Evolutionary conservation across 2,797 vertebrate species (phyloP).

Genomic region (Eulemur albifrons): DNA sequence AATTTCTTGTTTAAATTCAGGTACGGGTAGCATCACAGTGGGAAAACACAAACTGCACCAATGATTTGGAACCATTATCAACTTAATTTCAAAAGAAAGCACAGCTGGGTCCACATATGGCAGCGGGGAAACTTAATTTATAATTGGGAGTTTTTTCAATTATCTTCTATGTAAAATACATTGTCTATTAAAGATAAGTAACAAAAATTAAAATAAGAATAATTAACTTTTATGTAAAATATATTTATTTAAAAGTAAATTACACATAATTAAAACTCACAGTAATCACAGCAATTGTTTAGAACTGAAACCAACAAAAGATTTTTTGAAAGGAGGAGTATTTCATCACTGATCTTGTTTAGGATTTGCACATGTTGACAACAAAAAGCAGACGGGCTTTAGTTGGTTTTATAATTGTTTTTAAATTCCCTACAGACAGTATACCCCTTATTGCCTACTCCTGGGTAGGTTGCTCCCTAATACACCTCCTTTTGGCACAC

Average conservation of each 20-base stretch:
- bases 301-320: not conserved
- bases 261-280: not conserved
- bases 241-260: not conserved
- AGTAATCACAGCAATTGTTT: not conserved
- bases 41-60: not conserved
- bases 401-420: slow-evolving; percentile 6
- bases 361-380: not conserved
- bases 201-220: slow-evolving; percentile 1
- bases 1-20: not conserved
- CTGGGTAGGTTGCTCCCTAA: not conserved
- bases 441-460: not conserved
- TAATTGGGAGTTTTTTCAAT: not conserved
- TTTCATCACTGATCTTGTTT: not conserved
- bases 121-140: not conserved
- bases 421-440: not conserved
- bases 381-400: not conserved
- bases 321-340: not conserved
- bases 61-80: not conserved
- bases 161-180: not conserved
- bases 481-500: not conserved
- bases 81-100: not conserved
- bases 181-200: not conserved
- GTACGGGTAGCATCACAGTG: not conserved
- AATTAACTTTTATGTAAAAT: not conserved
- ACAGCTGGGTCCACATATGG: not conserved